Percentiles rank a stretch among this genome's conserved stretches.
Evolutionary conservation across 2,888 invertebrate genomes (phyloP).

Genomic region (Plebejus anna): DNA sequence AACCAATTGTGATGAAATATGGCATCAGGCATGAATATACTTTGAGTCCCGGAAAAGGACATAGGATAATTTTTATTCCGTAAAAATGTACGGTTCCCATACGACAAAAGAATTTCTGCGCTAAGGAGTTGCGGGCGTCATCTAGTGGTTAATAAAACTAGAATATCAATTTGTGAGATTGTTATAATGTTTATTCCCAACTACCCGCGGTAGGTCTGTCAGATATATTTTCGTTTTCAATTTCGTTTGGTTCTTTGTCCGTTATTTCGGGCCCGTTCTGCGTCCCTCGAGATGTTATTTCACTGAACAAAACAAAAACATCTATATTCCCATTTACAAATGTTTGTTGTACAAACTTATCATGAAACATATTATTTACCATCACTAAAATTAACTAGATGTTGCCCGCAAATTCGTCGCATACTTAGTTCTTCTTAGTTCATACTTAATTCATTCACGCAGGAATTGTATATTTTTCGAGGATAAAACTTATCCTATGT

Average conservation of each 20-base stretch:
- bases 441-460: too few relatives aligned
- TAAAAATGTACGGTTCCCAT: not conserved
- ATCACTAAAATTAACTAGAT: not conserved
- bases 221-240: conserved; percentile 23
- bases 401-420: too few relatives aligned
- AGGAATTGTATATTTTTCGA: too few relatives aligned
- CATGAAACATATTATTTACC: conserved; percentile 8
- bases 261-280: conserved; percentile 21
- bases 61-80: too few relatives aligned
- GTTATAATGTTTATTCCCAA: conserved; percentile 1
- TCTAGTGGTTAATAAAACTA: not conserved
- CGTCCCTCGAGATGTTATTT: conserved; percentile 24
- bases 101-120: not conserved
- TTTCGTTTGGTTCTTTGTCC: conserved; percentile 21
- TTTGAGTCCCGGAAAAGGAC: too few relatives aligned
- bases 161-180: not conserved
- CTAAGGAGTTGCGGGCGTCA: not conserved
- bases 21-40: too few relatives aligned
- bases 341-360: conserved; percentile 4
- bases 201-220: not conserved
- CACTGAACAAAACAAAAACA: conserved; percentile 22
- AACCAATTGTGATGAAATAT: too few relatives aligned
- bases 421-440: too few relatives aligned
- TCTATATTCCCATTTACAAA: conserved; percentile 15
- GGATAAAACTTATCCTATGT: too few relatives aligned